These are phyloP conservation scores for Hydra vulgaris DNA, from an alignment of 30 jellyfish, hydroid and myxozoan species.

Conservation along the genomic window DNA sequence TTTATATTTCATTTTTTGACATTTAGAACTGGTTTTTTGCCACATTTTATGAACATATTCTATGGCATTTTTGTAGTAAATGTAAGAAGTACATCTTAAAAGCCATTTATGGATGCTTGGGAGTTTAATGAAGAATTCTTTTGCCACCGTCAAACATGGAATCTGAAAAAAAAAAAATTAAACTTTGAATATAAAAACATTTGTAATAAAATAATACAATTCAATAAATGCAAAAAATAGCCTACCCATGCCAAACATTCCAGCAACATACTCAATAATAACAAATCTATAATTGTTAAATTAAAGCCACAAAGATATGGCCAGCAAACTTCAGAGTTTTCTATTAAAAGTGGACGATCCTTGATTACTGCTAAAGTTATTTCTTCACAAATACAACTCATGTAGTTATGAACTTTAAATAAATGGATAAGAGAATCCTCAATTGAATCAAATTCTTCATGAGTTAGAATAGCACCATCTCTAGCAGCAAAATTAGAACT, in stretches of 20 bases:
- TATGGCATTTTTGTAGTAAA: background rate
- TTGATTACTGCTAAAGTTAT: background rate
- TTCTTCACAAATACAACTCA: constrained; percentile 18
- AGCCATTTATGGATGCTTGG: constrained; percentile 21
- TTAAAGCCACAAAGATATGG: constrained; percentile 67
- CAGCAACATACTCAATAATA: constrained; percentile 20
- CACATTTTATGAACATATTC: constrained; percentile 3
- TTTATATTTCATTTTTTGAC: background rate
- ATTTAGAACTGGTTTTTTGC: background rate
- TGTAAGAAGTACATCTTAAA: constrained; percentile 7
- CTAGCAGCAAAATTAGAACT: constrained; percentile 5
- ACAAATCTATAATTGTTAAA: constrained; percentile 56
- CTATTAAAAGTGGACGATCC: background rate
- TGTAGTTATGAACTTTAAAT: background rate
- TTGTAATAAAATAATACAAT: background rate
- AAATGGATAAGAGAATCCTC: background rate
- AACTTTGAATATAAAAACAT: background rate
- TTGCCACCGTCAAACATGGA: background rate
- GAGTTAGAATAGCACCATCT: background rate
- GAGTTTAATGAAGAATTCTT: constrained; percentile 5
- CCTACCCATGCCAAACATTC: constrained; percentile 45
- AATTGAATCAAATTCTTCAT: background rate
- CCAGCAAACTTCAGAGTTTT: constrained; percentile 13
- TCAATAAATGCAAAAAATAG: background rate
- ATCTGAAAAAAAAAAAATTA: background rate